These are phyloP conservation scores for Heliothis subflexa DNA, from an alignment of 1,140 invertebrate genomes.

Conservation along the genomic window DNA sequence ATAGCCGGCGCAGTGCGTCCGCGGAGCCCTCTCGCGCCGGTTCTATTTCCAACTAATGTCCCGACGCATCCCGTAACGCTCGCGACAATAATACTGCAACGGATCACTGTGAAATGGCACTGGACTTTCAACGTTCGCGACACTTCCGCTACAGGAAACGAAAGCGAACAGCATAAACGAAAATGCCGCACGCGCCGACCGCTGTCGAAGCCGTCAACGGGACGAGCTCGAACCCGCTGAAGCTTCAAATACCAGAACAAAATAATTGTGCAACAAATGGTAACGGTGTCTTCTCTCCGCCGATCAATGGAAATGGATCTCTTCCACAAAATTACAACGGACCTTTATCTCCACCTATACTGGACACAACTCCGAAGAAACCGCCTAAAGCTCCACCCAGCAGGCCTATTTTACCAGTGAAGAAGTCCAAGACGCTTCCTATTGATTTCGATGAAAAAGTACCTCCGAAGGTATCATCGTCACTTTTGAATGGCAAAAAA, in stretches of 20 bases:
- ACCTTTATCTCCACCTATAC: slow-evolving; percentile 72
- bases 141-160: slow-evolving; percentile 80
- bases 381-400: slow-evolving; percentile 72
- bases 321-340: slow-evolving; percentile 66
- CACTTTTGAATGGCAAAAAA: slow-evolving; percentile 73
- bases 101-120: slow-evolving; percentile 77
- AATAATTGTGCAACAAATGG: slow-evolving; percentile 66
- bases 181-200: slow-evolving; percentile 69
- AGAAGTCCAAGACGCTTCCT: slow-evolving; percentile 82
- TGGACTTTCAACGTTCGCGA: slow-evolving; percentile 75
- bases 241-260: slow-evolving; percentile 72
- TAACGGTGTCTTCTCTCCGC: slow-evolving; percentile 66
- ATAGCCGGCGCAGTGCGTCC: slow-evolving; percentile 77
- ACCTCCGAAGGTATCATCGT: slow-evolving; percentile 68
- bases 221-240: slow-evolving; percentile 61
- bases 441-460: slow-evolving; percentile 79
- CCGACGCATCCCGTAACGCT: slow-evolving; percentile 74
- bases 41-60: slow-evolving; percentile 82
- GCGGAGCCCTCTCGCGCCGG: slow-evolving; percentile 79
- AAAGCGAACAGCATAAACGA: slow-evolving; percentile 64
- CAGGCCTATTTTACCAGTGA: slow-evolving; percentile 78
- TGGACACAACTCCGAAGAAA: slow-evolving; percentile 77
- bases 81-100: slow-evolving; percentile 76
- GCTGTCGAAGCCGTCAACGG: slow-evolving; percentile 53
- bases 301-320: slow-evolving; percentile 59